These are phyloP conservation scores for Cuniculus paca DNA, from an alignment of 2,797 vertebrate genomes.

Conservation along the genomic window DNA sequence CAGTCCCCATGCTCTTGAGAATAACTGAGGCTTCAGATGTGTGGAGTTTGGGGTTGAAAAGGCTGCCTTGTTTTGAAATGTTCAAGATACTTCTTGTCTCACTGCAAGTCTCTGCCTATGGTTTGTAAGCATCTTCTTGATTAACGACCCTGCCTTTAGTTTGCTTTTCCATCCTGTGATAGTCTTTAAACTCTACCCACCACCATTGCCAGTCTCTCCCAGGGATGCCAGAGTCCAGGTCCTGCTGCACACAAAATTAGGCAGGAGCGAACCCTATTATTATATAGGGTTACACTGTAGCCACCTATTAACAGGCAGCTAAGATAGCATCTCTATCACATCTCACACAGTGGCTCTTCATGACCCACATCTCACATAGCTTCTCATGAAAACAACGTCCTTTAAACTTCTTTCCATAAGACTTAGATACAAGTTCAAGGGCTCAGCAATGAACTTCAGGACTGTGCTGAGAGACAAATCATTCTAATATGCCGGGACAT, in stretches of 20 bases:
- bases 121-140: neutral
- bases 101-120: too few relatives aligned
- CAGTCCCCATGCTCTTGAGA: fast-evolving
- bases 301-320: neutral
- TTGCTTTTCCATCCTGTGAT: neutral
- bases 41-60: neutral
- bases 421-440: neutral
- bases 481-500: fast-evolving
- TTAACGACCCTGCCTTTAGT: neutral
- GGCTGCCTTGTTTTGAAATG: neutral
- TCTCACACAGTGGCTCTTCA: neutral
- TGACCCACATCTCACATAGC: neutral
- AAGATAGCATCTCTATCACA: neutral
- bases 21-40: neutral
- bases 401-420: neutral
- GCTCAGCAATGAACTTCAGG: neutral
- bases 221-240: neutral
- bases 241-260: too few relatives aligned
- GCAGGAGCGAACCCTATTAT: too few relatives aligned
- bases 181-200: neutral
- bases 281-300: neutral
- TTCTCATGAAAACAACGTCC: neutral
- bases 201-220: neutral
- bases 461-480: neutral
- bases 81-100: neutral